Evolutionary conservation across 1,140 invertebrate genomes (phyloP).

Genomic region (Bombus picipes): DNA sequence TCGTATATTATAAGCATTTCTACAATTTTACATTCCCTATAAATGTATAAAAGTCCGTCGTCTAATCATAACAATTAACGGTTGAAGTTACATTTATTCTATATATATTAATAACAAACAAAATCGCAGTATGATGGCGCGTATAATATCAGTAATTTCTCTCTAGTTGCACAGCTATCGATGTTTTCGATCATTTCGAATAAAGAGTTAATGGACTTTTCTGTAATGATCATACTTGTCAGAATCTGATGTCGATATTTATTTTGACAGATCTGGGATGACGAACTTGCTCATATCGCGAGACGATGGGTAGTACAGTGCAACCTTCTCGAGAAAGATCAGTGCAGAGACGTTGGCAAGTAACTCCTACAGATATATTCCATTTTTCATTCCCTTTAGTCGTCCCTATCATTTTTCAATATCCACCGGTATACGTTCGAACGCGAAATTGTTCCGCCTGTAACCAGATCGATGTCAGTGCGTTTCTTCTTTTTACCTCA

Average conservation of each 20-base stretch:
- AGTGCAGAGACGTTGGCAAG: slow-evolving; percentile 83
- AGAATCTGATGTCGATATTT: slow-evolving; percentile 37
- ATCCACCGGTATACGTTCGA: slow-evolving; percentile 40
- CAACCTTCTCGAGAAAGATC: slow-evolving; percentile 82
- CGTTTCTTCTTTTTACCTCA: neutral
- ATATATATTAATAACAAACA: too few species aligned
- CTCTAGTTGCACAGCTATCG: too few species aligned
- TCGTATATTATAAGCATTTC: too few species aligned
- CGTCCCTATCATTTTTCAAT: slow-evolving; percentile 66
- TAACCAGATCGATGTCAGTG: neutral
- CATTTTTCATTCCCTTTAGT: slow-evolving; percentile 58
- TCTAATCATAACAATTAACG: neutral
- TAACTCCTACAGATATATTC: slow-evolving; percentile 61
- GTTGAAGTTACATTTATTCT: too few species aligned
- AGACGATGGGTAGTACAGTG: slow-evolving; percentile 86
- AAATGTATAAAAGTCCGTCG: neutral
- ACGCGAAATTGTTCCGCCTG: slow-evolving; percentile 42
- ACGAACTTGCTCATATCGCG: slow-evolving; percentile 85
- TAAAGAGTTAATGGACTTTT: slow-evolving; percentile 23
- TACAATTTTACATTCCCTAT: neutral
- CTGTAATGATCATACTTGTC: slow-evolving; percentile 7
- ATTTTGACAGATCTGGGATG: slow-evolving; percentile 84
- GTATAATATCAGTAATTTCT: too few species aligned
- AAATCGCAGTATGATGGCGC: too few species aligned
- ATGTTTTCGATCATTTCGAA: neutral